phyloP scores from a whole-genome alignment of 2,888 invertebrate species.

The Hydroisotoma schaefferi region DNA sequence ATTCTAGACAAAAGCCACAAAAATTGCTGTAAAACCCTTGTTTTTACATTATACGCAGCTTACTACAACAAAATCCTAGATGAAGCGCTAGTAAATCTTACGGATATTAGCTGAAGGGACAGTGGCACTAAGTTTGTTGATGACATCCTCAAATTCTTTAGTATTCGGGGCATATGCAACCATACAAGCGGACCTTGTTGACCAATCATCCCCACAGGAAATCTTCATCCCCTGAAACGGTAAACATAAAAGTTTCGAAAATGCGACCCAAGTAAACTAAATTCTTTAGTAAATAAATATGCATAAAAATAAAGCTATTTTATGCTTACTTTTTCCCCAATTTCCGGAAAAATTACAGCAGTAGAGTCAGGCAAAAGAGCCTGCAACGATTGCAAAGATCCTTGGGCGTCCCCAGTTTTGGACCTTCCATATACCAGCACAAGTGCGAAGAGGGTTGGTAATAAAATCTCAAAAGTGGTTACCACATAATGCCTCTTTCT shows the following conservation, averaged over 20 bases:
- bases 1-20: conserved; percentile 25
- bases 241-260: not conserved
- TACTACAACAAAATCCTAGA: not conserved
- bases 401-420: not conserved
- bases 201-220: not conserved
- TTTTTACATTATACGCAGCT: no score
- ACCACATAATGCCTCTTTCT: conserved; percentile 46
- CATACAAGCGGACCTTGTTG: conserved; percentile 23
- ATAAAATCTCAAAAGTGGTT: conserved; percentile 45
- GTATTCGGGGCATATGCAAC: conserved; percentile 36
- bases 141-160: conserved; percentile 15
- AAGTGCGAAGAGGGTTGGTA: conserved; percentile 45
- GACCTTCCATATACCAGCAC: conserved; percentile 29
- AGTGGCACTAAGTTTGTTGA: conserved; percentile 8
- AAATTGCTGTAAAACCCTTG: no score
- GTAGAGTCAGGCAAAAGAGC: not conserved
- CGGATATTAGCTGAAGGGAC: not conserved
- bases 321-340: conserved; percentile 22
- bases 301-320: conserved; percentile 11
- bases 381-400: not conserved
- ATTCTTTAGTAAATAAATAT: no score
- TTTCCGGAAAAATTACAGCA: conserved; percentile 16
- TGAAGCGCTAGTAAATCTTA: not conserved
- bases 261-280: no score
- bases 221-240: not conserved